These are phyloP conservation scores for Sycophila sp. DNA, from an alignment of 1,140 invertebrate species.

Conservation along the genomic window DNA sequence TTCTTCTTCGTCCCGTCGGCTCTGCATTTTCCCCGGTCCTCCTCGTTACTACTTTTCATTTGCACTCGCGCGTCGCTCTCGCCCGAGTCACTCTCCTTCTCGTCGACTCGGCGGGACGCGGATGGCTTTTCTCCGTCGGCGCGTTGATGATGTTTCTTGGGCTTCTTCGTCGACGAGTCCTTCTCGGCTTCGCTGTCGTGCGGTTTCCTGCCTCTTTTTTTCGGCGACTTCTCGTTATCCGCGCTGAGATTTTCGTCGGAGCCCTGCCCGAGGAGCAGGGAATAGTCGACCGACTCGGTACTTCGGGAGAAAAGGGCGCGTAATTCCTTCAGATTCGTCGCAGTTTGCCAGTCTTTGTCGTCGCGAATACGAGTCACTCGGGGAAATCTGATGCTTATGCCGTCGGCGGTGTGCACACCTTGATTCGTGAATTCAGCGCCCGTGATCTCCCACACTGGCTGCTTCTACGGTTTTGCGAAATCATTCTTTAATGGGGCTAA, in stretches of 20 bases:
- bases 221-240: not conserved
- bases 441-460: constrained; percentile 94
- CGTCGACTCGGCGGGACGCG: not conserved
- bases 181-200: not conserved
- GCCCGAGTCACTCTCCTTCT: not conserved
- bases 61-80: not conserved
- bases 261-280: constrained; percentile 60
- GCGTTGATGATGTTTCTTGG: not conserved
- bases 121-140: not conserved
- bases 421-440: constrained; percentile 91
- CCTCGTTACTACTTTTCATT: not conserved
- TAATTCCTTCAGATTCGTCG: constrained; percentile 82
- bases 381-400: constrained; percentile 93
- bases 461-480: no score
- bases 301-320: constrained; percentile 74
- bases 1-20: constrained; percentile 20
- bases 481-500: no score
- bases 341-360: constrained; percentile 87
- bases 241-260: not conserved
- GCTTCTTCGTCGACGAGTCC: not conserved
- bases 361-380: constrained; percentile 83
- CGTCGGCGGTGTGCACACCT: constrained; percentile 88
- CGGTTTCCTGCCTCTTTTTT: not conserved
- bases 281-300: constrained; percentile 74
- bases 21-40: not conserved